Evolutionary conservation across 2,113 vertebrate species (phyloP).

Genomic region (Motacilla alba): DNA sequence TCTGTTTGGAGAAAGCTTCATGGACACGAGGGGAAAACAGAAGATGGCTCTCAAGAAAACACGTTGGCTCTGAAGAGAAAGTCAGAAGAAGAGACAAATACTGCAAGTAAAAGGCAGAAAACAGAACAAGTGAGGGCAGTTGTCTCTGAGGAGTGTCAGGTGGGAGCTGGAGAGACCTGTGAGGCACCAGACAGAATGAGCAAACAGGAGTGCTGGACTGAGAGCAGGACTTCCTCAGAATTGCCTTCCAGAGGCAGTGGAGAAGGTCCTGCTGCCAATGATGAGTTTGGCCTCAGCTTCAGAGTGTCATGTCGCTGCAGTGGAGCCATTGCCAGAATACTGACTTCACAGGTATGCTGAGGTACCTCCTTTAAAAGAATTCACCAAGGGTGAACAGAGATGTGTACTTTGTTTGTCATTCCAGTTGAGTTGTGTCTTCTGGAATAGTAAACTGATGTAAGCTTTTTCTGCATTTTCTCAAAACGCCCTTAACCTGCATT

Average conservation of each 20-base stretch:
- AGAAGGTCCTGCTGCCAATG: not conserved
- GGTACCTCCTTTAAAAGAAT: not conserved
- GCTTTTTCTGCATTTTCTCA: not conserved
- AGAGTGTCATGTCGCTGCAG: constrained; percentile 90
- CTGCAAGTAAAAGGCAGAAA: constrained; percentile 57
- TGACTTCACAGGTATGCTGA: constrained; percentile 79
- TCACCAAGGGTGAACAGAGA: not conserved
- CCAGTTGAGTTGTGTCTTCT: not conserved
- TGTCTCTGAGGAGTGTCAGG: not conserved
- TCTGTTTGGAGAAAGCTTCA: constrained; percentile 67
- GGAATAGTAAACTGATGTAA: not conserved
- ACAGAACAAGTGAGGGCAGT: not conserved
- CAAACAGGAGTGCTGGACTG: not conserved
- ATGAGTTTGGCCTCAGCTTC: constrained; percentile 63
- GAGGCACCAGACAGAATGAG: not conserved
- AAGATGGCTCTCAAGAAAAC: not conserved
- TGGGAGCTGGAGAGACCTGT: not conserved
- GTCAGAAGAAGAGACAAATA: not conserved
- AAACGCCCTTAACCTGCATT: not conserved
- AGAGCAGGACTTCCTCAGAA: not conserved
- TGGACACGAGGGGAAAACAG: not conserved
- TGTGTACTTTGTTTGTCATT: not conserved
- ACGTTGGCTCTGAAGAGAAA: constrained; percentile 58
- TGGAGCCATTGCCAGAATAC: constrained; percentile 74
- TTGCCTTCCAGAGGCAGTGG: not conserved